Evolutionary conservation across 1,140 invertebrate genomes (phyloP).

Genomic region (Atta colombica): DNA sequence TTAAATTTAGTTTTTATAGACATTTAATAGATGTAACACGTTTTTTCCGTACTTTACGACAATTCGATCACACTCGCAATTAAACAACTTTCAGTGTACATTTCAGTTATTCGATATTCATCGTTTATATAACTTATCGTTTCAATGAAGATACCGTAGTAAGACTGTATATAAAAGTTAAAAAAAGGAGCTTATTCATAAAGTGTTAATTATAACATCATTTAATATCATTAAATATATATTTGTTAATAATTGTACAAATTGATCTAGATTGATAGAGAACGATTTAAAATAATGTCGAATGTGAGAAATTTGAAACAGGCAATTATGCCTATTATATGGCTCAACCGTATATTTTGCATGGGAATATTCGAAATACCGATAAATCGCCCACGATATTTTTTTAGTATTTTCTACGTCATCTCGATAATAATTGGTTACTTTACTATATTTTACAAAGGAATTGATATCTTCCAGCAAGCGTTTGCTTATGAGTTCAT

Average conservation of each 20-base stretch:
- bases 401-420: neutral
- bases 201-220: neutral
- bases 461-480: neutral
- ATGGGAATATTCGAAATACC: slow-evolving; percentile 51
- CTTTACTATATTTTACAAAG: neutral
- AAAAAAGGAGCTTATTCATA: neutral
- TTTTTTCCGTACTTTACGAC: neutral
- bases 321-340: neutral
- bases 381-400: neutral
- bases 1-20: slow-evolving; percentile 25
- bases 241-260: neutral
- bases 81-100: neutral
- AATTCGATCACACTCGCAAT: neutral
- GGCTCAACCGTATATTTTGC: slow-evolving; percentile 42
- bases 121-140: neutral
- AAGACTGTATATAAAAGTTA: neutral
- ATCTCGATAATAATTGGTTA: slow-evolving; percentile 1
- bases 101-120: neutral
- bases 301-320: neutral
- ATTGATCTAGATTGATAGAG: neutral
- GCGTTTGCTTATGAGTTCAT: neutral
- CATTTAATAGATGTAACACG: neutral
- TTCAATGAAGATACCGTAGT: neutral
- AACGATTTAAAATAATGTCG: neutral
- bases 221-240: neutral